A percentile compares a stretch with the other conserved stretches of the same genome.
phyloP scores from a whole-genome alignment of 2,888 invertebrate genomes.

The Dynastes hyllus region DNA sequence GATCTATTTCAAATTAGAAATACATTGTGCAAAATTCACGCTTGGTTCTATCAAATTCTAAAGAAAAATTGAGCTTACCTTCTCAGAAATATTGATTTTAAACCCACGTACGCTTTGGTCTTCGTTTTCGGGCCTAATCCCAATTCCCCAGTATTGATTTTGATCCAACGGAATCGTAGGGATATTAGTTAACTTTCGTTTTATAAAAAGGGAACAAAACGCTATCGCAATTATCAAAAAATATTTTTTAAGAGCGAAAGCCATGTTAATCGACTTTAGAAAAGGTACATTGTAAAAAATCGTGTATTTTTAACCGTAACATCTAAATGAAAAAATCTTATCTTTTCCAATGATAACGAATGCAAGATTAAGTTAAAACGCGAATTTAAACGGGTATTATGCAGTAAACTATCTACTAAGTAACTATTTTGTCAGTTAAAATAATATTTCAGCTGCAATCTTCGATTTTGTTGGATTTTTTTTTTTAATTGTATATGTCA shows the following conservation, averaged over 20 bases:
- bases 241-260: not conserved
- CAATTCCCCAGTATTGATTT: slow-evolving; percentile 73
- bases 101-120: slow-evolving; percentile 74
- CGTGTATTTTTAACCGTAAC: not conserved
- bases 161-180: slow-evolving; percentile 22
- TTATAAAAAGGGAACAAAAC: not conserved
- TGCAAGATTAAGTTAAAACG: not conserved
- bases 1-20: slow-evolving; percentile 62
- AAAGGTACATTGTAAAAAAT: not conserved
- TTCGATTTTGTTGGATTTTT: too few relatives aligned
- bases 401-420: too few relatives aligned
- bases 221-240: not conserved
- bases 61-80: slow-evolving; percentile 68
- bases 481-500: not conserved
- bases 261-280: not conserved
- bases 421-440: too few relatives aligned
- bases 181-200: not conserved
- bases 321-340: not conserved
- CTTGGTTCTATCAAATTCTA: not conserved
- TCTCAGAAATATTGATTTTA: slow-evolving; percentile 74
- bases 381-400: not conserved
- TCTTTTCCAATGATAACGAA: not conserved
- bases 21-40: not conserved
- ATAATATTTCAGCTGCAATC: too few relatives aligned
- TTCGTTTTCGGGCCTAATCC: slow-evolving; percentile 69